phyloP scores from a whole-genome alignment of 2,113 vertebrate genomes.

The Ceratotherium simum region DNA sequence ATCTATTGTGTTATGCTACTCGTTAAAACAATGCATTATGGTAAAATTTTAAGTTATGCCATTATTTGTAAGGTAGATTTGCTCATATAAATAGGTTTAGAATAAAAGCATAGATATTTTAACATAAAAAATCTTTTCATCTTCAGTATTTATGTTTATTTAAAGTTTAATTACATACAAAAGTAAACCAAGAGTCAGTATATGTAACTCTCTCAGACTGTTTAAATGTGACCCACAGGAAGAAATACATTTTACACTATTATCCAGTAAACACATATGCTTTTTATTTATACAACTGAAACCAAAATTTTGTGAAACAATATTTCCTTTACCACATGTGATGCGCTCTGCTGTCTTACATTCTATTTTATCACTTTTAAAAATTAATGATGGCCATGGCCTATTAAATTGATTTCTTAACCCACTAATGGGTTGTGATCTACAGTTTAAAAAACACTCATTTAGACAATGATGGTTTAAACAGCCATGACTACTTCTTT shows the following conservation, averaged over 20 bases:
- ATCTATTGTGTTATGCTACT: background rate
- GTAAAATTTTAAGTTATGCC: background rate
- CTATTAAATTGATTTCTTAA: conserved; percentile 26
- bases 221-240: background rate
- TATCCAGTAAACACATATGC: background rate
- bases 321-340: background rate
- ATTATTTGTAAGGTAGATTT: background rate
- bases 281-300: background rate
- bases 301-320: background rate
- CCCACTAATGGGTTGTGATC: background rate
- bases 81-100: background rate
- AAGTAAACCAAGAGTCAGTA: background rate
- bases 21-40: background rate
- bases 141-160: background rate
- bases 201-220: background rate
- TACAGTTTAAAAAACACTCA: background rate
- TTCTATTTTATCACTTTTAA: background rate
- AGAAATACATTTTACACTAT: background rate
- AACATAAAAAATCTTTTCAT: background rate
- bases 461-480: background rate
- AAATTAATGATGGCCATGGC: background rate
- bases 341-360: background rate
- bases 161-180: background rate
- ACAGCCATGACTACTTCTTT: background rate
- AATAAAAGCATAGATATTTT: background rate